A percentile compares a stretch with the other conserved stretches of the same genome.
Conservation (phyloP, 2,888 invertebrate species). For the Melieria crassipennis region DNA sequence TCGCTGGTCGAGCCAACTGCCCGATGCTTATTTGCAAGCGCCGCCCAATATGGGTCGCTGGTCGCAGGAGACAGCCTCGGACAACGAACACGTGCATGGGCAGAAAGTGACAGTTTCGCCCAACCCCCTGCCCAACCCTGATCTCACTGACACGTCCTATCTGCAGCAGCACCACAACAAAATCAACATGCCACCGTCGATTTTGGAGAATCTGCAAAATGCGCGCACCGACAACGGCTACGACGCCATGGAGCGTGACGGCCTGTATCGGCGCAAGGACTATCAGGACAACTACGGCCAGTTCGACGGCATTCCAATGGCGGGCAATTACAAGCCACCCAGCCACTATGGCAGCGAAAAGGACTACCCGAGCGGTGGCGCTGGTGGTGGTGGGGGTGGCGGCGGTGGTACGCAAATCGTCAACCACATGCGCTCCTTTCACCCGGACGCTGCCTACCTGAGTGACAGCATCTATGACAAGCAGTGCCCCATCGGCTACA, state of each 20-base stretch:
- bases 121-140: conserved; percentile 80
- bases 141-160: conserved; percentile 75
- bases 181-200: conserved; percentile 69
- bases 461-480: conserved; percentile 65
- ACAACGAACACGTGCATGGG: conserved; percentile 72
- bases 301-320: conserved; percentile 49
- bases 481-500: conserved; percentile 58
- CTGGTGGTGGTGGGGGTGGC: conserved; percentile 43
- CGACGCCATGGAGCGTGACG: conserved; percentile 56
- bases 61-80: conserved; percentile 83
- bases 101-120: conserved; percentile 73
- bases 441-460: conserved; percentile 61
- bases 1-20: conserved; percentile 76
- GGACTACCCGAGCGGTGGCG: conserved; percentile 54
- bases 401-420: conserved; percentile 61
- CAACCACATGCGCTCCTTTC: conserved; percentile 63
- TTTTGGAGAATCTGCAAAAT: conserved; percentile 71
- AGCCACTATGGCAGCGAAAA: conserved; percentile 65
- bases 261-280: conserved; percentile 57
- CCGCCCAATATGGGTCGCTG: conserved; percentile 72
- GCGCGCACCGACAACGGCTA: conserved; percentile 66
- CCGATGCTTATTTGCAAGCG: conserved; percentile 72
- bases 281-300: conserved; percentile 63
- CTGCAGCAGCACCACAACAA: conserved; percentile 68
- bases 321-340: conserved; percentile 58